These are phyloP conservation scores for Vicugna pacos DNA, from an alignment of 2,113 vertebrate species.

Conservation along the genomic window DNA sequence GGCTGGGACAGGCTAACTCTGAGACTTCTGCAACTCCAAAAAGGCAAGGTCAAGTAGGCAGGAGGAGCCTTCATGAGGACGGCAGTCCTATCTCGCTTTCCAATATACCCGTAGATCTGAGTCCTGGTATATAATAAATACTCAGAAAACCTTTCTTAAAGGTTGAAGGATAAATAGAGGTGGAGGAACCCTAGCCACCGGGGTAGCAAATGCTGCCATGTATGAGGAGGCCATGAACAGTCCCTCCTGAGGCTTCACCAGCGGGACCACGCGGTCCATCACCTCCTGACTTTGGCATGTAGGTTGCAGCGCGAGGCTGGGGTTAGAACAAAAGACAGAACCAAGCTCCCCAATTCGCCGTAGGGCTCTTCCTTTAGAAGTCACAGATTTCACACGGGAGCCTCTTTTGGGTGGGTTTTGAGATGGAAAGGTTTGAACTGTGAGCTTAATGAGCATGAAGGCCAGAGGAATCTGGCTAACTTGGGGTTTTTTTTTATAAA, in stretches of 20 bases:
- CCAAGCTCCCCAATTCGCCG: not conserved
- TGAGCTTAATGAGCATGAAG: not conserved
- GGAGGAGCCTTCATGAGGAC: accelerated
- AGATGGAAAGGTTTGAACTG: slow-evolving; percentile 7
- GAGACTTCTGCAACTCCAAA: too few relatives aligned
- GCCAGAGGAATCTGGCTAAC: not conserved
- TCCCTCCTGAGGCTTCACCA: not conserved
- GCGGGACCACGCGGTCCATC: not conserved
- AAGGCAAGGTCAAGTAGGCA: not conserved
- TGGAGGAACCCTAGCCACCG: not conserved
- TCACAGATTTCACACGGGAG: not conserved
- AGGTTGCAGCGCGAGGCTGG: not conserved
- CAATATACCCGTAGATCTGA: not conserved
- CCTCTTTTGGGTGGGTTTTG: not conserved
- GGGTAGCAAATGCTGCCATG: accelerated
- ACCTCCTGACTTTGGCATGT: not conserved
- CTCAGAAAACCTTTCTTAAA: not conserved
- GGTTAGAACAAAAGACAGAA: not conserved
- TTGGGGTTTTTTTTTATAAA: slow-evolving; percentile 22
- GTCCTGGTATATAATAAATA: not conserved
- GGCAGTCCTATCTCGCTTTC: not conserved
- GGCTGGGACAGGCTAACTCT: too few relatives aligned
- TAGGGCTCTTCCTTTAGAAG: not conserved
- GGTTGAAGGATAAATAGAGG: not conserved
- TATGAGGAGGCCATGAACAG: not conserved